These are phyloP conservation scores for Oncorhynchus nerka DNA, from an alignment of 2,113 vertebrate genomes.

Conservation along the genomic window DNA sequence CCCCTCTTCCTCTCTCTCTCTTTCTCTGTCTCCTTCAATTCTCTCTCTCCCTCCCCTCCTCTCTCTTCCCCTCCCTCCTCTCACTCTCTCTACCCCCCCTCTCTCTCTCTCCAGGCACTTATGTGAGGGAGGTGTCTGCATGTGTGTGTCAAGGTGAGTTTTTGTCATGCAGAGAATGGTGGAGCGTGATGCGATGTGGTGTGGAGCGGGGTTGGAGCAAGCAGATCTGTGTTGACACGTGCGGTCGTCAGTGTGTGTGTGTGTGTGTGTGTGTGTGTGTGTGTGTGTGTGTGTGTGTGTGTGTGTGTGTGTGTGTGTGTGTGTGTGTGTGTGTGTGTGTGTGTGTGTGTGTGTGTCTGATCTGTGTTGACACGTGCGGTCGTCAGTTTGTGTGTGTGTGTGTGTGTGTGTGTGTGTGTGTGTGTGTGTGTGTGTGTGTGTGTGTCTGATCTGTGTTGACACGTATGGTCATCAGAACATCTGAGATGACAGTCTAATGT, in stretches of 20 bases:
- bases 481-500: slow-evolving; percentile 47
- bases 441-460: not conserved
- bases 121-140: slow-evolving; percentile 6
- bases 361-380: slow-evolving; percentile 16
- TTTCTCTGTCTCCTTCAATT: too few relatives aligned
- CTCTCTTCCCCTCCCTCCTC: not conserved
- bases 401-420: too few relatives aligned
- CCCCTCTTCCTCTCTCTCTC: too few relatives aligned
- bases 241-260: too few relatives aligned
- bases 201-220: not conserved
- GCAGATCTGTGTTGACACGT: slow-evolving; percentile 25
- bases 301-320: too few relatives aligned
- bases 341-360: not conserved
- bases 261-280: too few relatives aligned
- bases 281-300: too few relatives aligned
- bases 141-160: slow-evolving; percentile 28
- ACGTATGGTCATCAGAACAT: slow-evolving; percentile 28
- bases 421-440: too few relatives aligned
- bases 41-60: not conserved
- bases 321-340: too few relatives aligned
- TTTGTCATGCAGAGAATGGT: slow-evolving; percentile 3
- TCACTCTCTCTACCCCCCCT: too few relatives aligned
- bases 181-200: too few relatives aligned
- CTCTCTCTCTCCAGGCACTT: not conserved
- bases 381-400: too few relatives aligned